A percentile compares a stretch with the other conserved stretches of the same genome.
Evolutionary conservation across 2,113 vertebrate species (phyloP).

Genomic region (Corythoichthys intestinalis): DNA sequence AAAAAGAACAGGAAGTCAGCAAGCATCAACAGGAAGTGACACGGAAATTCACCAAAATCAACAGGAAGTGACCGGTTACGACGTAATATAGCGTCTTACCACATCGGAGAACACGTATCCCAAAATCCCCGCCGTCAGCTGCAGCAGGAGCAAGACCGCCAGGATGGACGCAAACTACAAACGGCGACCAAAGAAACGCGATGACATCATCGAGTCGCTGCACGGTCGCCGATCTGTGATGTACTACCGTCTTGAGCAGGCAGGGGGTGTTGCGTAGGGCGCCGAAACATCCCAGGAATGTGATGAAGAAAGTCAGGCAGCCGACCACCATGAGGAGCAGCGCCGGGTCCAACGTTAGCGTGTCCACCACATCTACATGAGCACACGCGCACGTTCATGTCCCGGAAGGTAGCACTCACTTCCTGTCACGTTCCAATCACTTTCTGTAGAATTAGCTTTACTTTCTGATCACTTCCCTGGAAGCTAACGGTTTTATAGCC

Average conservation of each 20-base stretch:
- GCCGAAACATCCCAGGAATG: conserved; percentile 76
- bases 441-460: not conserved
- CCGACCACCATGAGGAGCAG: conserved; percentile 72
- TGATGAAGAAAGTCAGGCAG: conserved; percentile 70
- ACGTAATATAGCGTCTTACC: conserved; percentile 48
- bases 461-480: not conserved
- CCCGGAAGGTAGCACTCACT: not conserved
- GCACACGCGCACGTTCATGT: not conserved
- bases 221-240: not conserved
- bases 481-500: not conserved
- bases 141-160: conserved; percentile 66
- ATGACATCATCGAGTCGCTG: not conserved
- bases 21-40: too few relatives aligned
- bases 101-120: conserved; percentile 73
- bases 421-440: not conserved
- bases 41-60: too few relatives aligned
- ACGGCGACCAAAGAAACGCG: not conserved
- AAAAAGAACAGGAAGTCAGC: too few relatives aligned
- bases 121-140: conserved; percentile 66
- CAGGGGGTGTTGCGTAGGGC: conserved; percentile 67
- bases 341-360: conserved; percentile 71
- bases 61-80: not conserved
- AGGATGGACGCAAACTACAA: conserved; percentile 74
- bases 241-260: conserved; percentile 63
- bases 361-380: conserved; percentile 72